phyloP scores from a whole-genome alignment of 1,140 invertebrate species.

The Eupeodes corollae region DNA sequence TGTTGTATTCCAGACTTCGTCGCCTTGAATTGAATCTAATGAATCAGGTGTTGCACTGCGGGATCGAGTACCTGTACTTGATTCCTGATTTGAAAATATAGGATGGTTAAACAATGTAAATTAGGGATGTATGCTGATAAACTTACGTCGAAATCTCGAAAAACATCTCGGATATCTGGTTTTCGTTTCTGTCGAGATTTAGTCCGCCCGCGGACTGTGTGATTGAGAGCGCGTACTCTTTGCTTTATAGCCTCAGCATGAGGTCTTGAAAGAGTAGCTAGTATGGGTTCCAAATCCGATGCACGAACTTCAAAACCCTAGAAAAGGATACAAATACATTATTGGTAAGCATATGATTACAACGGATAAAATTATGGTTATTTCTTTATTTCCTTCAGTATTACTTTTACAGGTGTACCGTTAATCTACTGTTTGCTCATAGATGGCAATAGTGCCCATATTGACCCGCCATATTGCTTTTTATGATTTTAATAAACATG shows the following conservation, averaged over 20 bases:
- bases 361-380: no score
- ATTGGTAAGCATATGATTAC: no score
- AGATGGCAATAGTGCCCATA: no score
- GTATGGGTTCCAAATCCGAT: constrained; percentile 25
- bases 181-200: constrained; percentile 49
- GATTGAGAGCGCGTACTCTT: constrained; percentile 64
- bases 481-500: no score
- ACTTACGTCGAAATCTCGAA: constrained; percentile 63
- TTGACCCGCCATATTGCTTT: no score
- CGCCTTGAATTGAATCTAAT: constrained; percentile 58
- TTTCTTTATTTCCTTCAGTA: no score
- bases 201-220: constrained; percentile 57
- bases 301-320: constrained; percentile 28
- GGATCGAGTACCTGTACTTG: constrained; percentile 61
- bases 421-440: no score
- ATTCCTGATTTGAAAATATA: constrained; percentile 39
- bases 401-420: no score
- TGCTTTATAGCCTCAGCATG: constrained; percentile 67
- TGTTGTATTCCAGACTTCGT: constrained; percentile 34
- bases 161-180: constrained; percentile 65
- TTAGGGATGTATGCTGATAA: neutral
- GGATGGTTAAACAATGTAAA: constrained; percentile 6
- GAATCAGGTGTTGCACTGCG: constrained; percentile 80
- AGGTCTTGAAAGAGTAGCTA: constrained; percentile 39
- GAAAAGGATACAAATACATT: neutral